These are phyloP conservation scores for Apostichopus leukothele DNA, from an alignment of 53 echinoderm and acorn worm genomes.

Conservation along the genomic window DNA sequence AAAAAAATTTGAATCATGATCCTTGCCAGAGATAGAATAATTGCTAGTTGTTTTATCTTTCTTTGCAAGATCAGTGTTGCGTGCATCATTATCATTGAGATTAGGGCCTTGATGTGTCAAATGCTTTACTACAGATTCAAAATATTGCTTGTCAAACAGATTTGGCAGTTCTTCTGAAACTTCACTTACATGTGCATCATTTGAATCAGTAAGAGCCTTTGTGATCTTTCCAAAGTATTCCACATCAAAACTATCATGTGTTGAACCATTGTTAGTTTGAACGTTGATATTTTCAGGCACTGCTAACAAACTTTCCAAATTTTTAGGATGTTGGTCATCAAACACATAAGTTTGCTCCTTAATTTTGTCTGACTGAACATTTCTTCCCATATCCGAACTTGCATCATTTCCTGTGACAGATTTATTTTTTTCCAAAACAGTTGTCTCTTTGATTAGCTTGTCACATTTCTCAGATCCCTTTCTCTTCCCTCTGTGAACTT, in stretches of 20 bases:
- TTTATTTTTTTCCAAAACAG: not conserved
- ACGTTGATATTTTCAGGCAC: not conserved
- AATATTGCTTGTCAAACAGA: conserved; percentile 25
- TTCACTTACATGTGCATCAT: not conserved
- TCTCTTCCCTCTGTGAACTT: not conserved
- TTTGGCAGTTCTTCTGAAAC: conserved; percentile 2
- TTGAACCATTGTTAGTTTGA: not conserved
- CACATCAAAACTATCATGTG: conserved; percentile 11
- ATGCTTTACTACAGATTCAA: not conserved
- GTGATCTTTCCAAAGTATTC: conserved; percentile 5
- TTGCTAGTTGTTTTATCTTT: not conserved
- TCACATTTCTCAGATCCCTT: not conserved
- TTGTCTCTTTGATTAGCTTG: not conserved
- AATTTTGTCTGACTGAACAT: not conserved
- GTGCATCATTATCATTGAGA: not conserved
- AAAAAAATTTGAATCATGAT: not conserved
- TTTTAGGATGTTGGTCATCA: not conserved
- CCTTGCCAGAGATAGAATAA: not conserved
- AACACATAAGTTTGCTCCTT: not conserved
- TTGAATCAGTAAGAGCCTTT: not conserved
- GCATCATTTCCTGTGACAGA: too few species aligned
- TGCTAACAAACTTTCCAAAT: not conserved
- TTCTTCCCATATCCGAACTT: not conserved
- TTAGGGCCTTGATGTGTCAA: not conserved
- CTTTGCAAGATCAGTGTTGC: not conserved